Percentiles rank a stretch among this genome's conserved stretches.
These are phyloP conservation scores for Antedon mediterranea DNA, from an alignment of 53 echinoderm and acorn worm genomes.

Conservation along the genomic window DNA sequence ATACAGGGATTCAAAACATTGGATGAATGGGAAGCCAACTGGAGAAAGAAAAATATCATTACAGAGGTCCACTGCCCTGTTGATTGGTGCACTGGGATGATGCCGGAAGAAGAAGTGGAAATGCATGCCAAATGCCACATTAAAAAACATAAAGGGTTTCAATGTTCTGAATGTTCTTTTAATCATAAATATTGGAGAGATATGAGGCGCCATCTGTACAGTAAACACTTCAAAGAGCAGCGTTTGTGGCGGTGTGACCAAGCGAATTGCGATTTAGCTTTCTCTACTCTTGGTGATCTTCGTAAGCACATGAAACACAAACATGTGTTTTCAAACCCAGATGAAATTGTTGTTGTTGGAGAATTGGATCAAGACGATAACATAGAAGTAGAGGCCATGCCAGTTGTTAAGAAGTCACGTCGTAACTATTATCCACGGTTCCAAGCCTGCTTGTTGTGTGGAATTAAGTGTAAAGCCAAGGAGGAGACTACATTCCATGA, in stretches of 20 bases:
- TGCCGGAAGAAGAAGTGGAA: constrained; percentile 37
- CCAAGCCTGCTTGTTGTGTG: constrained; percentile 31
- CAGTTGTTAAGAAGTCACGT: background rate
- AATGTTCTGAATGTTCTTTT: constrained; percentile 53
- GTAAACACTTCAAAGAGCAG: constrained; percentile 36
- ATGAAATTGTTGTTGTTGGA: background rate
- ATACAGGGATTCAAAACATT: constrained; percentile 36
- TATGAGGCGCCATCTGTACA: constrained; percentile 69
- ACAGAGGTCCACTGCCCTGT: constrained; percentile 24
- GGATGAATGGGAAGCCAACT: constrained; percentile 40
- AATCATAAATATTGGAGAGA: constrained; percentile 72
- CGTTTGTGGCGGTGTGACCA: constrained; percentile 41
- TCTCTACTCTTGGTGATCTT: constrained; percentile 32
- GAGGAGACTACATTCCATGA: constrained; percentile 46
- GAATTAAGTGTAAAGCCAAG: constrained; percentile 44
- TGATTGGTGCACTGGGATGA: constrained; percentile 20
- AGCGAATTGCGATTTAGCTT: constrained; percentile 19
- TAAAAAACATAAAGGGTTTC: constrained; percentile 53
- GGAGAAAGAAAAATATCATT: constrained; percentile 21
- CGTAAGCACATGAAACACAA: constrained; percentile 44
- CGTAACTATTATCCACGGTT: background rate
- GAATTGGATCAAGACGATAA: background rate
- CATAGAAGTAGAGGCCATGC: background rate
- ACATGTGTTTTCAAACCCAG: constrained; percentile 30
- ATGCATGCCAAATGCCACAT: constrained; percentile 67